A percentile compares a stretch with the other conserved stretches of the same genome.
Evolutionary conservation across 2,888 invertebrate genomes (phyloP).

Genomic region (Parnassius mnemosyne): DNA sequence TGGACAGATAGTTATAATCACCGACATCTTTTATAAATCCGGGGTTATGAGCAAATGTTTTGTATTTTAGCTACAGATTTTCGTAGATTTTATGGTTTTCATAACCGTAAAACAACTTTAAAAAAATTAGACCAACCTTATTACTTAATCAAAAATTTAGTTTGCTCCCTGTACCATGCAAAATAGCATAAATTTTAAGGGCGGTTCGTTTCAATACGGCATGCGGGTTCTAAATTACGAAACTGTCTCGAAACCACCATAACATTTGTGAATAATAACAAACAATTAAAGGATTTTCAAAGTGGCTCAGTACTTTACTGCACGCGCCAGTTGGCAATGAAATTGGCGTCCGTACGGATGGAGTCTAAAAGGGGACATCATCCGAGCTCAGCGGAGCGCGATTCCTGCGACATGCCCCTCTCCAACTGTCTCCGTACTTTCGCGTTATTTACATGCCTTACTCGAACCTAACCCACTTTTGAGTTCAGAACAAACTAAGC

Average conservation of each 20-base stretch:
- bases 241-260: neutral
- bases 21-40: too few relatives aligned
- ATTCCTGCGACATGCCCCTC: slow-evolving; percentile 62
- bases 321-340: slow-evolving; percentile 66
- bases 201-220: too few relatives aligned
- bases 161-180: too few relatives aligned
- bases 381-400: slow-evolving; percentile 67
- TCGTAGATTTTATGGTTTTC: too few relatives aligned
- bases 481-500: slow-evolving; percentile 4
- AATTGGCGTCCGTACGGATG: slow-evolving; percentile 61
- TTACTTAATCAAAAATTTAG: too few relatives aligned
- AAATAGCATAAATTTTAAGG: too few relatives aligned
- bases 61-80: too few relatives aligned
- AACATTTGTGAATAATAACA: slow-evolving; percentile 10
- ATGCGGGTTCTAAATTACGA: neutral
- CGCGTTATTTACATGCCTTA: slow-evolving; percentile 31
- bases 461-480: slow-evolving; percentile 22
- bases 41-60: too few relatives aligned
- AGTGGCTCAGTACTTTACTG: slow-evolving; percentile 43
- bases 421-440: slow-evolving; percentile 45
- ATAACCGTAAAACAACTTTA: too few relatives aligned
- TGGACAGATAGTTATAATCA: too few relatives aligned
- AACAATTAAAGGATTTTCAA: slow-evolving; percentile 19
- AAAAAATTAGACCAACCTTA: too few relatives aligned
- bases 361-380: slow-evolving; percentile 66